Conservation (phyloP, 2,888 invertebrate genomes). For the Entomobrya proxima region DNA sequence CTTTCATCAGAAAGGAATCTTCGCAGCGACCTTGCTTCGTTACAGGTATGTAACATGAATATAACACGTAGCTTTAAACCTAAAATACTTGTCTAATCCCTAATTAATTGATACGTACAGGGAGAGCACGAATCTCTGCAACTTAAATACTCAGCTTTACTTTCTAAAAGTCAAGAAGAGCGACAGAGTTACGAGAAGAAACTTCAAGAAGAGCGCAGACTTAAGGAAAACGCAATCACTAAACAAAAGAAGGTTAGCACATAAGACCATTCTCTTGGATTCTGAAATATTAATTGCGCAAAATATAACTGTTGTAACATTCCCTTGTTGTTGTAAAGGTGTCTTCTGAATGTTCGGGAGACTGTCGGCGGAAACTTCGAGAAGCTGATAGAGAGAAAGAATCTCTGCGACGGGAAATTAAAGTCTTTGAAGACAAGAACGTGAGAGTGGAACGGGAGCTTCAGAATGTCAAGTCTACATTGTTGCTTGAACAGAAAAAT, state of each 20-base stretch:
- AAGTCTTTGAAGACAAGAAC: conserved; percentile 74
- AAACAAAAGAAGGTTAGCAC: conserved; percentile 75
- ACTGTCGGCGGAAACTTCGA: conserved; percentile 74
- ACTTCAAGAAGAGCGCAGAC: conserved; percentile 74
- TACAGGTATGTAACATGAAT: conserved; percentile 67
- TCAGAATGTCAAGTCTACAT: conserved; percentile 75
- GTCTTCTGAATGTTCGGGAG: conserved; percentile 75
- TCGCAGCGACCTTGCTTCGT: conserved; percentile 74
- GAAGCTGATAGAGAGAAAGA: conserved; percentile 75
- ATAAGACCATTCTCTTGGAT: not conserved
- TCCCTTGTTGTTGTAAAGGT: conserved; percentile 60
- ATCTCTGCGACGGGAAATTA: conserved; percentile 72
- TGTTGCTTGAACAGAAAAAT: conserved; percentile 75
- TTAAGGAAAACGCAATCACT: conserved; percentile 74
- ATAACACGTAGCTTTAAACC: not conserved
- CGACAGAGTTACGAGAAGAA: conserved; percentile 75
- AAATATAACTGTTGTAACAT: not conserved
- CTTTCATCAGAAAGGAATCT: conserved; percentile 75
- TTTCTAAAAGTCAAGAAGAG: conserved; percentile 75
- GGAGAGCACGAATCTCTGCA: conserved; percentile 75
- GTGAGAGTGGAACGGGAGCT: conserved; percentile 74
- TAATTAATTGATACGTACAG: conserved; percentile 36
- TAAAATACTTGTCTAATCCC: not conserved
- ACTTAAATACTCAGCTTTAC: conserved; percentile 75
- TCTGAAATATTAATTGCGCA: not conserved